Evolutionary conservation across 2,888 invertebrate species (phyloP), one percentile per base, ranked within the genome.

Genomic region (Automeris io): DNA sequence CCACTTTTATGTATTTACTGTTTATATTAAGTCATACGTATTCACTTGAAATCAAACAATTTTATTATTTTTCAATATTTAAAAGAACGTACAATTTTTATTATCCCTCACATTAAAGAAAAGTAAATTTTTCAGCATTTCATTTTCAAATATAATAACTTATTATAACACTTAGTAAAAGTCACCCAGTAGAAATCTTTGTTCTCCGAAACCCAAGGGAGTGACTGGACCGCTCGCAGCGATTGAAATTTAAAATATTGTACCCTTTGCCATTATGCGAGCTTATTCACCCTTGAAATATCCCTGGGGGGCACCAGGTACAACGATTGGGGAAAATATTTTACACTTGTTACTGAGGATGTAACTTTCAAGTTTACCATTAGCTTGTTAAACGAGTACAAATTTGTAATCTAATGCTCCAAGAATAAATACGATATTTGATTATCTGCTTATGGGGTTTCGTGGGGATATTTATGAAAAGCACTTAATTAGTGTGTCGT

Each of bases 261-360:
- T 87, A 86, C 86, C 85, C 85, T 83, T 86, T 85, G 82, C 86
- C 80, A 87, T 87, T 87, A 87, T 87, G 76, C 82, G 74, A 79
- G 86, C 85, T 86, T 85, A 85, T 85, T 85, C 87, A 86, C 86
- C 87, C 87, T 83, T 87, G 86, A 87, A 87, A 87, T 87, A 87
- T 87, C 87, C 86, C 86, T 74, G 55, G 82, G 87, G 83, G 85
- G 74, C 68, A 74, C 74, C 85, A 85, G 86, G 85, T 85, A 83
- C 83, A 63, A 69, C 79, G 81, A 82, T 83, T 80, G 82, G 85
- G 85, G 83, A 83, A 85, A 83, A 85, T 85, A 86, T 83, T 85
- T 85, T 86, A 85, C 86, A 86, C 86, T 86, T 86, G 86, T 81
- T 83, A 83, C 82, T 81, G 77, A 83, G 77, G 76, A 81, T 80